Base-by-base conservation (phyloP, 1,140 invertebrate genomes). In the Ostrea denselamellosa region DNA sequence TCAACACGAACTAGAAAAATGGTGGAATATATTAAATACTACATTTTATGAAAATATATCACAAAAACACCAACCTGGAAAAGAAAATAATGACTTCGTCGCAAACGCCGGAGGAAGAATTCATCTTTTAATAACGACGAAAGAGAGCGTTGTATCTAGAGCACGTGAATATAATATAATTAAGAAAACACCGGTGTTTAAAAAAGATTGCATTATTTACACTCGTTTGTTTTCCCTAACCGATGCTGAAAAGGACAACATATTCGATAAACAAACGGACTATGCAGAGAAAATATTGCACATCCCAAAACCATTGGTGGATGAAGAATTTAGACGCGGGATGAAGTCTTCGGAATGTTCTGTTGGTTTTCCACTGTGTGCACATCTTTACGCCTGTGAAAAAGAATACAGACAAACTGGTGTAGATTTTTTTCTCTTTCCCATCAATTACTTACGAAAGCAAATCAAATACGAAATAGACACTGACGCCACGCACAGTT, bases 111-210 rank as follows among this genome's bases (percentile, higher is more conserved):
- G 25, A 25, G 25, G 25, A 22, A 14, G 8, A 12, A 71, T 71
- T 14, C 68, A 71, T 71, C 68, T 71, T 71, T 71, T 71, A 12
- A 71, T 71, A 71, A 71, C 68, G 8, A 25, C 22, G 12, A 71
- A 71, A 71, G 68, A 71, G 12, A 34, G 14, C 12, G 68, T 34
- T 12, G 0, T 71, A 34, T 2, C 10, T 25, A 34, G 25, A 71
- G 68, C 68, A 9, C 28, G 22, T 8, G 68, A 71, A 10, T 34
- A 71, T 0, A 71, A 28, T 0, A 71, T 25, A 8, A 28, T 34
- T 12, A 28, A 28, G 22, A 71, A 12, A 14, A 12, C 22, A 14
- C 56, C 56, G 0, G n/a, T 71, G 8, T 22, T 25, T 34, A 71
- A 71, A 28, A 28, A 10, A 12, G 19, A 58, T 19, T 34, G 28